Percentiles rank a stretch among this genome's conserved stretches.
phyloP scores from a whole-genome alignment of 53 echinoderm and acorn worm species.

The Hippasteria phrygiana region DNA sequence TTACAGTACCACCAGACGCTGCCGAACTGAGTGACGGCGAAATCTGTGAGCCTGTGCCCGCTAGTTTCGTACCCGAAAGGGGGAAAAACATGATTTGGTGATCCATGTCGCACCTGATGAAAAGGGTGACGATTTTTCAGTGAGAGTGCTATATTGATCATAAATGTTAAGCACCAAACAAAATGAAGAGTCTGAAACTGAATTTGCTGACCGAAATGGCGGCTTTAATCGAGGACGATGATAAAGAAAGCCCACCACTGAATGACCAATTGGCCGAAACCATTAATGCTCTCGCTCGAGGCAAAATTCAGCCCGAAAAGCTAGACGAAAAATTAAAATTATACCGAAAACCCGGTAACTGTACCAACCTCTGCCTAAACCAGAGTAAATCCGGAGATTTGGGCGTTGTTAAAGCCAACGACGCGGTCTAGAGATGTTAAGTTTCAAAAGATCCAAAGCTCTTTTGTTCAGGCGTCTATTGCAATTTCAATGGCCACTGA shows the following conservation, averaged over 20 bases:
- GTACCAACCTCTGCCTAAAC: too few relatives aligned
- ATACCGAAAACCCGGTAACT: neutral
- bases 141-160: neutral
- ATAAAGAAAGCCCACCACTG: neutral
- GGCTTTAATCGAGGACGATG: conserved; percentile 8
- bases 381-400: conserved; percentile 40
- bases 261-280: conserved; percentile 22
- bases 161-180: neutral
- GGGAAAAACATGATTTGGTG: too few relatives aligned
- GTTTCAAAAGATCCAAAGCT: conserved; percentile 46
- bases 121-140: conserved; percentile 1
- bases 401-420: conserved; percentile 15
- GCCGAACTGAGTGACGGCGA: neutral
- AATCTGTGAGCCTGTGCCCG: neutral
- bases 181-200: neutral
- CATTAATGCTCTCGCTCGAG: too few relatives aligned
- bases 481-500: conserved; percentile 7
- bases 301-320: conserved; percentile 16
- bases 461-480: neutral
- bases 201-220: conserved; percentile 43
- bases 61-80: conserved; percentile 6
- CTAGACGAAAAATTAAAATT: neutral
- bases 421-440: conserved; percentile 7
- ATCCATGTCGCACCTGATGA: neutral
- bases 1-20: neutral